These are phyloP conservation scores for Urocolius indicus DNA, from an alignment of 2,113 vertebrate genomes.

Conservation along the genomic window DNA sequence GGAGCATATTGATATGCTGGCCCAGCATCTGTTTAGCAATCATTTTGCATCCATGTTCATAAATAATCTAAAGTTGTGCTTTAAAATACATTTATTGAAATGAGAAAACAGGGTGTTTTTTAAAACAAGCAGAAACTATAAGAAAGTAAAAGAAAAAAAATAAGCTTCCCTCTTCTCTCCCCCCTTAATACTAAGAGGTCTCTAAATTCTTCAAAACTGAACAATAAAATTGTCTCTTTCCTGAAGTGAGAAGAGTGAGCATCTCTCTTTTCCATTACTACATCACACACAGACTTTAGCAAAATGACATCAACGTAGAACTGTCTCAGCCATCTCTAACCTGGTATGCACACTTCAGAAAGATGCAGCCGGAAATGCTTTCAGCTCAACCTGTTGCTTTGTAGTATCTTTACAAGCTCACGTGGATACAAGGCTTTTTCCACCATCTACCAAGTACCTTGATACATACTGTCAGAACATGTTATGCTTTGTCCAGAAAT, in stretches of 20 bases:
- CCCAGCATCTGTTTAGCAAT: neutral
- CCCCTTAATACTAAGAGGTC: neutral
- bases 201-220: neutral
- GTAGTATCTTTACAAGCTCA: slow-evolving; percentile 67
- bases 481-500: neutral
- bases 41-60: neutral
- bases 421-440: neutral
- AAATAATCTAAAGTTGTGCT: neutral
- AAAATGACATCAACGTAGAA: slow-evolving; percentile 79
- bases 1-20: neutral
- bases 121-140: neutral
- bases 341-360: slow-evolving; percentile 80
- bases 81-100: neutral
- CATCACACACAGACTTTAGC: slow-evolving; percentile 82
- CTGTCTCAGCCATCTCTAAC: slow-evolving; percentile 81
- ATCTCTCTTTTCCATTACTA: neutral
- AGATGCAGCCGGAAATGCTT: slow-evolving; percentile 76
- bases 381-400: slow-evolving; percentile 77
- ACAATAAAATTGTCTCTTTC: neutral
- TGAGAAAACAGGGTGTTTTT: neutral
- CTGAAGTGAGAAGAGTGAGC: neutral
- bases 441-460: neutral
- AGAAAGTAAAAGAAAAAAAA: neutral
- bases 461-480: neutral
- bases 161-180: neutral